Conservation (phyloP, 2,113 vertebrate species). For the Clarias gariepinus region DNA sequence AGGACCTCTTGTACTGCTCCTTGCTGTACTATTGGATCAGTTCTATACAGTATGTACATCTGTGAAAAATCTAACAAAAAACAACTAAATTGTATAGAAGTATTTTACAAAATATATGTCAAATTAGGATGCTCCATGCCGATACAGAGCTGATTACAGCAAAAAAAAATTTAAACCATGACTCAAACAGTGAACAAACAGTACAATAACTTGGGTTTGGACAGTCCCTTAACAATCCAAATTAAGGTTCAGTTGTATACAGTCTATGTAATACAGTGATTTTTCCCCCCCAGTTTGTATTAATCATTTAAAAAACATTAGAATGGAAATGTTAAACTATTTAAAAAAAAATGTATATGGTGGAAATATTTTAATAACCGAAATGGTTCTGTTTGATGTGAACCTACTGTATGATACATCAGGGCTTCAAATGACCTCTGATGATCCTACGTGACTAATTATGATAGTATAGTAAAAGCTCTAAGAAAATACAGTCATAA, state of each 20-base stretch:
- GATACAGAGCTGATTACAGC: neutral
- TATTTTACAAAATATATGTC: neutral
- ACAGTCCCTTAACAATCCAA: neutral
- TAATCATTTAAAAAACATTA: neutral
- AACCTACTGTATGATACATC: neutral
- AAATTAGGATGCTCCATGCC: neutral
- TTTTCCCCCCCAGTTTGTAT: neutral
- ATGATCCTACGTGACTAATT: too few species aligned
- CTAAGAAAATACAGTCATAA: neutral
- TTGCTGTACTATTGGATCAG: neutral
- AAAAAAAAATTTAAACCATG: neutral
- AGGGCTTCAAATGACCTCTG: neutral
- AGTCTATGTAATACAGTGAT: neutral
- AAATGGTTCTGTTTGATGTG: neutral
- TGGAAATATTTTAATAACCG: neutral
- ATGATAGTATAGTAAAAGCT: too few species aligned
- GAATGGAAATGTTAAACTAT: neutral
- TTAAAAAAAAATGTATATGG: neutral
- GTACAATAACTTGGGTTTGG: neutral
- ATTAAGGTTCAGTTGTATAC: neutral
- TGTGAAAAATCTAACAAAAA: too few species aligned
- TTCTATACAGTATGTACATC: too few species aligned
- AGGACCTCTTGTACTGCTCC: neutral
- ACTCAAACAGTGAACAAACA: neutral
- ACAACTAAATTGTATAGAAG: constrained; percentile 52